Evolutionary conservation across 2,888 invertebrate species (phyloP).

Genomic region (Ametastegia equiseti): DNA sequence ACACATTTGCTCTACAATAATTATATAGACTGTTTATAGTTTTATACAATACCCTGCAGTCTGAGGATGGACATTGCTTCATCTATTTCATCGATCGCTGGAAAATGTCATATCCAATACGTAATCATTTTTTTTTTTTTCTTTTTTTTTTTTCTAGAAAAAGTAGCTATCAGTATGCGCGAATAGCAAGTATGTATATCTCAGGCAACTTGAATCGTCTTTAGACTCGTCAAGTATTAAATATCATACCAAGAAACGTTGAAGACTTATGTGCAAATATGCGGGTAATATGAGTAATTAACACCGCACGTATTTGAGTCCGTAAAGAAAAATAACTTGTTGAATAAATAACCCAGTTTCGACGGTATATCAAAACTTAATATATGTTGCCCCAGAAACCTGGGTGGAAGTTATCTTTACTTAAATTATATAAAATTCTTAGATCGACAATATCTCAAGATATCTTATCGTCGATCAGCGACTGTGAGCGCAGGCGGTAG

Average conservation of each 20-base stretch:
- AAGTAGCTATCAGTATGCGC: background rate
- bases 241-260: background rate
- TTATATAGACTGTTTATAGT: background rate
- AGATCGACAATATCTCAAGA: background rate
- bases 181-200: constrained; percentile 1
- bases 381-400: background rate
- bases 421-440: background rate
- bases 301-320: background rate
- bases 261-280: background rate
- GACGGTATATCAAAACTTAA: background rate
- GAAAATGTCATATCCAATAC: background rate
- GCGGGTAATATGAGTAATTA: background rate
- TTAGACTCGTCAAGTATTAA: background rate
- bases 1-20: background rate
- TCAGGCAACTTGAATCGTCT: background rate
- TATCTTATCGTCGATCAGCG: background rate
- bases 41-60: background rate
- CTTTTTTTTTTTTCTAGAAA: background rate
- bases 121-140: background rate
- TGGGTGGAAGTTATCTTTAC: background rate
- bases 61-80: background rate
- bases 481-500: constrained; percentile 5
- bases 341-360: background rate
- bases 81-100: background rate
- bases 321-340: background rate